These are phyloP conservation scores for Cebidichthys violaceus DNA, from an alignment of 2,113 vertebrate genomes.

Conservation along the genomic window DNA sequence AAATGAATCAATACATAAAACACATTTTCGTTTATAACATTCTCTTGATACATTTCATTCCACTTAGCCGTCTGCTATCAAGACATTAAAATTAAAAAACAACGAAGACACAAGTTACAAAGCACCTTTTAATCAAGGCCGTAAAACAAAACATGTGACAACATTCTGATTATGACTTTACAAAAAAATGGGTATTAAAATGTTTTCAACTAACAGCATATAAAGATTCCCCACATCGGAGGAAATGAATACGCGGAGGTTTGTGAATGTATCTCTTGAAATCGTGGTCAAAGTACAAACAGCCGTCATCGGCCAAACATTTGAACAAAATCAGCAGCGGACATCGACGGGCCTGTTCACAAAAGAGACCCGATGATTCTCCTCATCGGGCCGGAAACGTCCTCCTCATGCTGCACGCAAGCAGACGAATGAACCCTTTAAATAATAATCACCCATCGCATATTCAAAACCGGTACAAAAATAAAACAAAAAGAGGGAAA, in stretches of 20 bases:
- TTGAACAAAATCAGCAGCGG: slow-evolving; percentile 1
- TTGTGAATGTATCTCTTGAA: slow-evolving; percentile 10
- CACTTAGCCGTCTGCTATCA: neutral
- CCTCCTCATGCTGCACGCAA: neutral
- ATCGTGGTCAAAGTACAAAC: slow-evolving; percentile 9
- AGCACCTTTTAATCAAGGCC: slow-evolving; percentile 67
- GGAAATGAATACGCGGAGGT: neutral
- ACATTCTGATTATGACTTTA: slow-evolving; percentile 27
- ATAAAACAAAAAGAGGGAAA: slow-evolving; percentile 30
- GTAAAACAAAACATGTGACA: slow-evolving; percentile 35
- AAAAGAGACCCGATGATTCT: neutral
- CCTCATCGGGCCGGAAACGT: neutral
- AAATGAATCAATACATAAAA: neutral
- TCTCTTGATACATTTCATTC: neutral
- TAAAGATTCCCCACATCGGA: neutral
- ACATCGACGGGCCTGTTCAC: neutral
- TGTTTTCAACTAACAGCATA: slow-evolving; percentile 22
- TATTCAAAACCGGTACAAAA: slow-evolving; percentile 48
- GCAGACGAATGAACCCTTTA: slow-evolving; percentile 37
- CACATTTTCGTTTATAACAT: neutral
- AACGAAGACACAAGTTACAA: slow-evolving; percentile 27
- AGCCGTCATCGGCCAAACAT: neutral
- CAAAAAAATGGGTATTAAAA: slow-evolving; percentile 53
- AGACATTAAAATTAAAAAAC: neutral
- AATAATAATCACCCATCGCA: slow-evolving; percentile 51